Percentiles rank a stretch among this genome's conserved stretches.
These are phyloP conservation scores for Leptoteleia sp. DNA, from an alignment of 1,140 invertebrate species.

Conservation along the genomic window DNA sequence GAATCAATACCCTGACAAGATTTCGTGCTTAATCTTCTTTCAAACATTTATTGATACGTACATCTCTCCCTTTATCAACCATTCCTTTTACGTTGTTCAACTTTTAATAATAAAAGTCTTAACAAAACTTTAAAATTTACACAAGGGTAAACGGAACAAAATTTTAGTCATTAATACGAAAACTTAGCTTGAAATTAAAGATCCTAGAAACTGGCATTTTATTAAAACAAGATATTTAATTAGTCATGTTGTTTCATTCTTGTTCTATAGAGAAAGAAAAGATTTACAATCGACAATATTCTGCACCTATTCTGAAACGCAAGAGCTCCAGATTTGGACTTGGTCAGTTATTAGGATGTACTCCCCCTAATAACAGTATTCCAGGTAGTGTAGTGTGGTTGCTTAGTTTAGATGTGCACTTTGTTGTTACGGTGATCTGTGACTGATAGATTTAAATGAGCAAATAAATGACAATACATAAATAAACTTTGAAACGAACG, in stretches of 20 bases:
- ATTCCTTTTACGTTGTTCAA: not conserved
- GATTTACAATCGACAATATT: slow-evolving; percentile 93
- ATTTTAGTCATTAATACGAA: too few relatives aligned
- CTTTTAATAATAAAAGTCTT: too few relatives aligned
- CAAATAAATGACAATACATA: not conserved
- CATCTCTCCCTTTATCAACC: not conserved
- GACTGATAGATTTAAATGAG: slow-evolving; percentile 45
- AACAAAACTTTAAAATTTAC: too few relatives aligned
- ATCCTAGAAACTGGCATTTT: not conserved
- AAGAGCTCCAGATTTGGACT: slow-evolving; percentile 95
- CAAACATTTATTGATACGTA: slow-evolving; percentile 6
- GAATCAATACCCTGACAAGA: slow-evolving; percentile 33
- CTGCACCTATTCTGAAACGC: slow-evolving; percentile 93
- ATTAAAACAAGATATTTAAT: slow-evolving; percentile 4
- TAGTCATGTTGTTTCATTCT: slow-evolving; percentile 31
- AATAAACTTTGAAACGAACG: not conserved
- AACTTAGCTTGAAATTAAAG: slow-evolving; percentile 1
- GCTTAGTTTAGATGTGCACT: slow-evolving; percentile 57
- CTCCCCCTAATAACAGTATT: slow-evolving; percentile 83
- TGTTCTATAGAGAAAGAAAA: slow-evolving; percentile 90
- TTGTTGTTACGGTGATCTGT: slow-evolving; percentile 39
- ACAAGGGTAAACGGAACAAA: too few relatives aligned
- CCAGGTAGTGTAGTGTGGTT: slow-evolving; percentile 81
- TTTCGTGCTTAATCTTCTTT: slow-evolving; percentile 27
- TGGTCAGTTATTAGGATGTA: slow-evolving; percentile 90